Evolutionary conservation across 2,797 vertebrate genomes (phyloP).

Genomic region (Peromyscus melanophrys): DNA sequence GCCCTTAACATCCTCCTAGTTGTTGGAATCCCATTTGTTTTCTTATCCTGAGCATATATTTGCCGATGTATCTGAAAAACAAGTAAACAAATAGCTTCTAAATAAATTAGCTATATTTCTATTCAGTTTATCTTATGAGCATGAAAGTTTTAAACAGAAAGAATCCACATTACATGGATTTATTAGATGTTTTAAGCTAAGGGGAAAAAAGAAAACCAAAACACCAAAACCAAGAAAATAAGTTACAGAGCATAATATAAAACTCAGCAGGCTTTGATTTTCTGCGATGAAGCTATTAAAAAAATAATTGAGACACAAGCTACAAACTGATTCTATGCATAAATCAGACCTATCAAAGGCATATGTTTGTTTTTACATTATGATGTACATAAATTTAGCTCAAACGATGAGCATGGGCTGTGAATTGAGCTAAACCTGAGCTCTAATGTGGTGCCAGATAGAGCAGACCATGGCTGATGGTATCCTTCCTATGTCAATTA

Average conservation of each 20-base stretch:
- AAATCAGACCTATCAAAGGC: conserved; percentile 88
- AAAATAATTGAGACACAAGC: conserved; percentile 90
- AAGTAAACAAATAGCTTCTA: conserved; percentile 27
- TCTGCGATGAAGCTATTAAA: conserved; percentile 89
- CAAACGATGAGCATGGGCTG: conserved; percentile 83
- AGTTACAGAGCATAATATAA: conserved; percentile 88
- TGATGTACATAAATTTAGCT: conserved; percentile 84
- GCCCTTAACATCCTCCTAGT: conserved; percentile 65
- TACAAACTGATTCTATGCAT: conserved; percentile 88
- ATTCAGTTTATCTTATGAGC: conserved; percentile 85
- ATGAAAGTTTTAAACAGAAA: conserved; percentile 87
- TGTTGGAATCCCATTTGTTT: conserved; percentile 44
- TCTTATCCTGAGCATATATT: conserved; percentile 60
- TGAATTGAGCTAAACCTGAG: conserved; percentile 88
- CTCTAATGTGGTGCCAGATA: conserved; percentile 84
- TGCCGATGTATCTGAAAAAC: conserved; percentile 59
- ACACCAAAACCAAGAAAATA: conserved; percentile 83
- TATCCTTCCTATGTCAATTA: conserved; percentile 79
- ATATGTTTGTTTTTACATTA: conserved; percentile 90
- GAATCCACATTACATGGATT: conserved; percentile 87
- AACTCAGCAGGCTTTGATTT: conserved; percentile 91
- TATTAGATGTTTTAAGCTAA: conserved; percentile 89
- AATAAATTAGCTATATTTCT: conserved; percentile 85
- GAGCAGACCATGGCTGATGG: conserved; percentile 68
- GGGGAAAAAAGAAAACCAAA: conserved; percentile 35